phyloP scores from a whole-genome alignment of 2,888 invertebrate genomes.

The Incurvaria masculella region DNA sequence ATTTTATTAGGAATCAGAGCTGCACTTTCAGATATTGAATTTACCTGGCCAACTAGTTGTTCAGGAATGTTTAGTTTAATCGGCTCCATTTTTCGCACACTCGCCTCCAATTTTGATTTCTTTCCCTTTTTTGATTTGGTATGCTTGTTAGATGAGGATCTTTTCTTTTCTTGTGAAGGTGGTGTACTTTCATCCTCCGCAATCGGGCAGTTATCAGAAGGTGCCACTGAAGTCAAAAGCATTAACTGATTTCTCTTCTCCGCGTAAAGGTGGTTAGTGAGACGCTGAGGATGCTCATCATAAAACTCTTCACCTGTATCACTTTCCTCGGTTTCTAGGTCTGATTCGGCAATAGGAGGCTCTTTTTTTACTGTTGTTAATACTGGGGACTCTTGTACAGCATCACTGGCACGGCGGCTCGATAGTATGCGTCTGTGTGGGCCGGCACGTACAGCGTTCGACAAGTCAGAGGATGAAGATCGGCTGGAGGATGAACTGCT shows the following conservation, averaged over 20 bases:
- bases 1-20: slow-evolving; percentile 43
- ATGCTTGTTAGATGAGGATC: slow-evolving; percentile 31
- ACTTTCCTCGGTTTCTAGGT: slow-evolving; percentile 80
- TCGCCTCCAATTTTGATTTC: slow-evolving; percentile 56
- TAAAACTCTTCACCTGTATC: slow-evolving; percentile 89
- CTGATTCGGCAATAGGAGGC: slow-evolving; percentile 71
- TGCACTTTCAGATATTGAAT: slow-evolving; percentile 25
- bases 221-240: slow-evolving; percentile 59
- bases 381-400: slow-evolving; percentile 48
- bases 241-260: slow-evolving; percentile 72
- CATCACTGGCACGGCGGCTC: slow-evolving; percentile 38
- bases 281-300: slow-evolving; percentile 74
- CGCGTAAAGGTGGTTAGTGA: slow-evolving; percentile 68
- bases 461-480: slow-evolving; percentile 48
- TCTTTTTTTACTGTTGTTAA: slow-evolving; percentile 52
- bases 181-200: too few species aligned
- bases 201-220: slow-evolving; percentile 60
- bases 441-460: slow-evolving; percentile 37
- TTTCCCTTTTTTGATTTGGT: slow-evolving; percentile 65
- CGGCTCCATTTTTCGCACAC: slow-evolving; percentile 46
- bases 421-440: slow-evolving; percentile 35
- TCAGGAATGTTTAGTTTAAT: slow-evolving; percentile 62
- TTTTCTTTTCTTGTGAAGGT: too few species aligned
- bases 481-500: slow-evolving; percentile 67
- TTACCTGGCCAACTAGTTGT: slow-evolving; percentile 38